Evolutionary conservation across 1,140 invertebrate genomes (phyloP), one percentile per base, ranked within the genome.

Genomic region (Papilio helenus): DNA sequence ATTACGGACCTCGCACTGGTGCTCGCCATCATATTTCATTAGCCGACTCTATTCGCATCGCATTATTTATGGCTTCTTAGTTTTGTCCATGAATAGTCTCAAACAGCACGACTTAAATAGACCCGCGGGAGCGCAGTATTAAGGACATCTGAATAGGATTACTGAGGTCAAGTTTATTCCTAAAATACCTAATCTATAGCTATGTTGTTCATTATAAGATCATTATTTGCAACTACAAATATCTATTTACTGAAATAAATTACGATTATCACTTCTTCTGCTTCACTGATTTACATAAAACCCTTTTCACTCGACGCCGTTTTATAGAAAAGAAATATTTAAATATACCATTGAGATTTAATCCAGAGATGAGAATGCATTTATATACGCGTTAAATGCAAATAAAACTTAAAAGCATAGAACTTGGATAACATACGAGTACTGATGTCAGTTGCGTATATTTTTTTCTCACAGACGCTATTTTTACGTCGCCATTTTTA

Each of bases 61-160:
- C 84, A 90, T 92, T 93, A 94, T 94, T 94, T 93, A 94, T 92
- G 86, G 86, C 82, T 81, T 84, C 88, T 91, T 90, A 89, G 86
- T 90, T 92, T 91, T 88, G 85, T 91, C 84, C 87, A 86, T 84
- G 87, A 88, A 86, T 87, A 89, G 88, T 88, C 87, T 88, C 86
- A 90, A 88, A 86, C 85, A 85, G 81, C 81, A 83, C 79, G 79
- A 84, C 84, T 83, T 85, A 88, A 87, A 89, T 89, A 86, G 84
- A 87, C 79, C 84, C 85, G 86, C 86, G 81, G 88, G 81, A 82
- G 82, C 81, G 73, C 87, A 88, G 91, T 92, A 92, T 89, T 90
- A 88, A 88, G 84, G 89, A 88, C 86, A 90, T 90, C 84, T 93
- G 90, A 93, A 93, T 92, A 88, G 88, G 81, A 87, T 81, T 81